Evolutionary conservation across 2,113 vertebrate genomes (phyloP).

Genomic region (Ptychochromis oligacanthus): DNA sequence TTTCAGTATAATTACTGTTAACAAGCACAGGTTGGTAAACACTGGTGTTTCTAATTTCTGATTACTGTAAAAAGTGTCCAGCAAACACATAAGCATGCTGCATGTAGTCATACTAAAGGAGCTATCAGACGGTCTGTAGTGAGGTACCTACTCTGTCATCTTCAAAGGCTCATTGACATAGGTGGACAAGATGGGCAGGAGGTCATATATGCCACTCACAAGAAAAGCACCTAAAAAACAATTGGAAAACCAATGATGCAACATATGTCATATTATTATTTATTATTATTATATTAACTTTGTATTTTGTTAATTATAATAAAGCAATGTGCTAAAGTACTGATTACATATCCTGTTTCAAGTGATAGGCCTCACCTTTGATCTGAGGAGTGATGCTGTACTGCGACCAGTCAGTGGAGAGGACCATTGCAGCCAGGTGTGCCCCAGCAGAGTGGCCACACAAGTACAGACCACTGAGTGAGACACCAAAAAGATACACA

Average conservation of each 20-base stretch:
- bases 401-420: slow-evolving; percentile 87
- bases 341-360: neutral
- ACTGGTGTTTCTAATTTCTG: neutral
- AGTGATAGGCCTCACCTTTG: slow-evolving; percentile 80
- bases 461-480: slow-evolving; percentile 87
- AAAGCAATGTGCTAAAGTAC: neutral
- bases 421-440: slow-evolving; percentile 89
- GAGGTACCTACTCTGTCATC: slow-evolving; percentile 85
- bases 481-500: accelerated
- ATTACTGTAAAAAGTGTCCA: neutral
- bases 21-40: neutral
- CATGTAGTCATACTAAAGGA: neutral
- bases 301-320: neutral
- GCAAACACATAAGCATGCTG: neutral
- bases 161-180: slow-evolving; percentile 83
- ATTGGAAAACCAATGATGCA: neutral
- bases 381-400: slow-evolving; percentile 82
- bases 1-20: neutral
- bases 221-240: slow-evolving; percentile 85
- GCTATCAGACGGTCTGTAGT: neutral
- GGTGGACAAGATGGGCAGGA: slow-evolving; percentile 87
- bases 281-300: too few species aligned
- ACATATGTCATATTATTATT: neutral
- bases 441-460: slow-evolving; percentile 96
- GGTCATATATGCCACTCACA: slow-evolving; percentile 91